Evolutionary conservation across 2,888 invertebrate species (phyloP).

Genomic region (Phymatocera aterrima): DNA sequence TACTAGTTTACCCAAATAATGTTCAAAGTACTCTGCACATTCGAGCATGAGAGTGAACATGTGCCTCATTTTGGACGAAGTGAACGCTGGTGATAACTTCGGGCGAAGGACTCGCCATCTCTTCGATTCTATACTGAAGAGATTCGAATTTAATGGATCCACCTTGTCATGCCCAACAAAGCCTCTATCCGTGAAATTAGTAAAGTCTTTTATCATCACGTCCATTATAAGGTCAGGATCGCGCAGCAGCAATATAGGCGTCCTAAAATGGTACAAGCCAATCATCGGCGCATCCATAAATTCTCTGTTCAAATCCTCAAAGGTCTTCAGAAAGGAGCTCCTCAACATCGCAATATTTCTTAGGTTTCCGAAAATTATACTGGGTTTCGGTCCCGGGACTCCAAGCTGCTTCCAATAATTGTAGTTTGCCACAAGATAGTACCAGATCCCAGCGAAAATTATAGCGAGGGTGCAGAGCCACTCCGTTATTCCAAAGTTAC

Average conservation of each 20-base stretch:
- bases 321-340: no score
- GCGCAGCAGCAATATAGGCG: no score
- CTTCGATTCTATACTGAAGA: slow-evolving; percentile 74
- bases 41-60: slow-evolving; percentile 73
- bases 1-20: slow-evolving; percentile 58
- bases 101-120: slow-evolving; percentile 76
- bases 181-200: no score
- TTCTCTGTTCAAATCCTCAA: no score
- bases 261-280: no score
- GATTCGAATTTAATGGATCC: slow-evolving; percentile 76
- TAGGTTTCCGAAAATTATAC: slow-evolving; percentile 73
- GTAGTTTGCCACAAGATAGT: slow-evolving; percentile 68
- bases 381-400: slow-evolving; percentile 70
- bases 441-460: slow-evolving; percentile 57
- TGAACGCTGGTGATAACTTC: slow-evolving; percentile 76
- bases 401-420: slow-evolving; percentile 73
- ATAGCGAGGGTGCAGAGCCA: slow-evolving; percentile 50
- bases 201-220: no score
- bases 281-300: no score
- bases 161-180: slow-evolving; percentile 69
- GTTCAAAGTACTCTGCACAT: slow-evolving; percentile 67
- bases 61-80: slow-evolving; percentile 75
- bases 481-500: slow-evolving; percentile 39
- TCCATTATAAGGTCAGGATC: no score
- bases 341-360: slow-evolving; percentile 66